Evolutionary conservation across 2,888 invertebrate genomes (phyloP), one percentile per base, ranked within the genome.

Genomic region (Meiosimyza decipiens): DNA sequence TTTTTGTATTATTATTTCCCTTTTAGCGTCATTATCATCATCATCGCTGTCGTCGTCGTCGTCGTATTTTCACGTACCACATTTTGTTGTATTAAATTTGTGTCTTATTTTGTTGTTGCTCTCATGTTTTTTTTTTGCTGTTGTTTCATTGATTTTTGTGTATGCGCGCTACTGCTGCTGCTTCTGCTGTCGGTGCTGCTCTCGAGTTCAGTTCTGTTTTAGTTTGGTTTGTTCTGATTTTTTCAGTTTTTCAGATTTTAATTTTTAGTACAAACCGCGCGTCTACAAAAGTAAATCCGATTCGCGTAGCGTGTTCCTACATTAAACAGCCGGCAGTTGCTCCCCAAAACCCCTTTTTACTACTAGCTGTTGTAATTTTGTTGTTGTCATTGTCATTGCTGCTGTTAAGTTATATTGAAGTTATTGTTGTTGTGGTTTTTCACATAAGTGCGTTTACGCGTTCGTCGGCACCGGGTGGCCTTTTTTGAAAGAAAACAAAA

Each of bases 201-300:
- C 13, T 40, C 40, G 40, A 40, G 40, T 40, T 40, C 40, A 40
- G 40, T 40, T 40, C 40, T 9, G 9, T 7, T 40, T 40, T 40
- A 40, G 40, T 40, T 40, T 40, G 40, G 40, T 9, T 40, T 40
- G 52, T 51, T 18, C 52, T 69, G 57, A 28, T 16, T 47, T 22
- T 50, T 51, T 13, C 51, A 52, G 57, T 73, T 66, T 66, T 73
- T 75, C 66, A 68, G 73, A 71, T 74, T 74, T 71, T 71, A 40
- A 40, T 18, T 57, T 69, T 75, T 74, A 75, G 75, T 75, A 75
- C 75, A 75, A 74, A 71, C 71, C 72, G 71, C 71, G 75, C 65
- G 72, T 70, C 59, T 57, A 68, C 54, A 40, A 63, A 63, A 69
- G 68, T 33, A 69, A 60, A 52, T 70, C 54, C 9, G 9, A 40